Conservation (phyloP, 2,888 invertebrate genomes). For the Rotaria sp. region DNA sequence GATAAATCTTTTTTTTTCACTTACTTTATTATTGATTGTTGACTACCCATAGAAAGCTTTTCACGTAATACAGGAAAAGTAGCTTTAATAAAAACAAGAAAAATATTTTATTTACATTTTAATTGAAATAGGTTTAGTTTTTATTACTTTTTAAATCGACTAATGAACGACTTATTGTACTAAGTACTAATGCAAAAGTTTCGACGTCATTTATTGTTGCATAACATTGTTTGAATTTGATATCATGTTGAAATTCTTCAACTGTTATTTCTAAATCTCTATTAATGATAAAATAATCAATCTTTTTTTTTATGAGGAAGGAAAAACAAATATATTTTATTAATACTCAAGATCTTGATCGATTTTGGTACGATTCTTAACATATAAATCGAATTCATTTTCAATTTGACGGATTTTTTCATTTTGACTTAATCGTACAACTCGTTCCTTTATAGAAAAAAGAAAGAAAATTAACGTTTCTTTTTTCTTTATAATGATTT, state of each 20-base stretch:
- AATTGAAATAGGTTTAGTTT: background rate
- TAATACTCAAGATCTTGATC: constrained; percentile 22
- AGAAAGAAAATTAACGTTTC: background rate
- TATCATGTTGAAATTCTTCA: constrained; percentile 85
- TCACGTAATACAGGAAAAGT: background rate
- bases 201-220: constrained; percentile 97
- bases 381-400: background rate
- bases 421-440: background rate
- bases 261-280: constrained; percentile 86
- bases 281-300: constrained; percentile 44
- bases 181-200: constrained; percentile 63
- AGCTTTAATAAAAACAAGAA: background rate
- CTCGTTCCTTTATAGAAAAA: background rate
- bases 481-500: no score
- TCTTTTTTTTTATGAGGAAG: background rate
- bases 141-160: constrained; percentile 72
- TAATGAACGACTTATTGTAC: constrained; percentile 62
- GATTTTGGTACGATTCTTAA: background rate
- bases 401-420: background rate
- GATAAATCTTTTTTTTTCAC: constrained; percentile 57
- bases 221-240: constrained; percentile 85
- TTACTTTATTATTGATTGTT: constrained; percentile 60
- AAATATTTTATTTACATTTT: background rate
- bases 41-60: background rate
- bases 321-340: background rate